Evolutionary conservation across 2,797 vertebrate genomes (phyloP), one percentile per base, ranked within the genome.

Genomic region (Hybognathus amarus): DNA sequence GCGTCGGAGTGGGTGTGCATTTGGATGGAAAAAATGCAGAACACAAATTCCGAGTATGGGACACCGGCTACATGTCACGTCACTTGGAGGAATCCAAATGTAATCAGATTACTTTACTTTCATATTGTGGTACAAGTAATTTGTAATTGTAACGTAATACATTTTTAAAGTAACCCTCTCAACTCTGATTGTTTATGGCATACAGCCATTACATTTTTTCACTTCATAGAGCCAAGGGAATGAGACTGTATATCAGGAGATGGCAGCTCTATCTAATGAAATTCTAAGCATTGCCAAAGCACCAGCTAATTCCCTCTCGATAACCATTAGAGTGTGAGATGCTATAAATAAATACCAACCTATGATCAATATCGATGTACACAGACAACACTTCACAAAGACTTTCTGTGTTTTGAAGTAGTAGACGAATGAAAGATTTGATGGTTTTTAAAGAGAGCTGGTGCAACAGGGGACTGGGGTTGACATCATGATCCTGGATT

Each of bases 231-330:
- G 71, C 63, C 76, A 69, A 77, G 88, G 47, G 38, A 79, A 78
- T 78, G 11, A 76, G 85, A 82, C 86, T 52, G 80, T 56, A 85
- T 90, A 91, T 90, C 87, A 18, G 89, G 89, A 80, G 75, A 40
- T 76, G 63, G 74, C 67, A 64, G 64, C 56, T 85, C 56, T 22
- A 45, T 78, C 80, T 83, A 89, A 91, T 86, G 71, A 85, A 83
- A 89, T 84, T 88, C 64, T 54, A 85, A 86, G 68, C 59, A 27
- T 15, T 61, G 67, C 73, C 85, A 66, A 82, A 59, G 63, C 77
- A 5, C 63, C 22, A 67, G 27, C 59, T 75, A 71, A 86, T 69
- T 61, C 61, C 70, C 76, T 73, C 63, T 82, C 82, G 47, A 68
- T 66, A 70, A 61, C 56, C 36, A 77, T 70, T 22, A 5, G 9